Conservation (phyloP, 2,113 vertebrate genomes). For the Antigone vipio region DNA sequence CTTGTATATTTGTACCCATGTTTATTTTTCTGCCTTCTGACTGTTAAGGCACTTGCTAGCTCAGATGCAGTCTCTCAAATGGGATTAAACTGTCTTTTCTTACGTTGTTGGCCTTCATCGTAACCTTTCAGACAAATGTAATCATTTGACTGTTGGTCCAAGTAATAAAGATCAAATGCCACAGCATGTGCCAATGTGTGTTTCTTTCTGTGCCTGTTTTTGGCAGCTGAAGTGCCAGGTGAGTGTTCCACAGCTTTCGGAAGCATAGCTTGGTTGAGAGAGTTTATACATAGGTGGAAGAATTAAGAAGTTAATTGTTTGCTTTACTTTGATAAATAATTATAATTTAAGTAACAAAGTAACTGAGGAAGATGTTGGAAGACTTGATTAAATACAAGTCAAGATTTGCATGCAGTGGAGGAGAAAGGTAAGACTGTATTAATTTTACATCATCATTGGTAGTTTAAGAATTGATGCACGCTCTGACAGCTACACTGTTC, state of each 20-base stretch:
- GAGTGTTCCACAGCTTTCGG: neutral
- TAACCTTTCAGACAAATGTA: conserved; percentile 14
- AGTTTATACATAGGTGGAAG: fast-evolving
- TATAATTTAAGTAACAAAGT: neutral
- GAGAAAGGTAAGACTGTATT: neutral
- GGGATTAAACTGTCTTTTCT: neutral
- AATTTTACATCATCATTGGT: neutral
- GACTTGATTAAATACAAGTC: neutral
- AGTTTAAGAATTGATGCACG: neutral
- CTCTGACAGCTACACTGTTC: neutral
- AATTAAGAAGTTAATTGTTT: neutral
- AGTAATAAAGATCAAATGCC: conserved; percentile 49
- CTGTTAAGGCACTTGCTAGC: neutral
- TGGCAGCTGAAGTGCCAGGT: neutral
- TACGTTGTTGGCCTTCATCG: neutral
- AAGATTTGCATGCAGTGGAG: fast-evolving
- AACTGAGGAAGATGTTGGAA: neutral
- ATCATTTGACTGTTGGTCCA: conserved; percentile 22
- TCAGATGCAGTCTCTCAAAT: neutral
- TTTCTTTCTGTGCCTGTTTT: neutral
- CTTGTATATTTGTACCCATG: neutral
- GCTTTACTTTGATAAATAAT: neutral
- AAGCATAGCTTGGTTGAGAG: fast-evolving
- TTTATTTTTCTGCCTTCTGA: neutral
- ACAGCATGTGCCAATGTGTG: neutral